Evolutionary conservation across 1,140 invertebrate genomes (phyloP), one percentile per base, ranked within the genome.

Genomic region (Tetramorium alpestre): DNA sequence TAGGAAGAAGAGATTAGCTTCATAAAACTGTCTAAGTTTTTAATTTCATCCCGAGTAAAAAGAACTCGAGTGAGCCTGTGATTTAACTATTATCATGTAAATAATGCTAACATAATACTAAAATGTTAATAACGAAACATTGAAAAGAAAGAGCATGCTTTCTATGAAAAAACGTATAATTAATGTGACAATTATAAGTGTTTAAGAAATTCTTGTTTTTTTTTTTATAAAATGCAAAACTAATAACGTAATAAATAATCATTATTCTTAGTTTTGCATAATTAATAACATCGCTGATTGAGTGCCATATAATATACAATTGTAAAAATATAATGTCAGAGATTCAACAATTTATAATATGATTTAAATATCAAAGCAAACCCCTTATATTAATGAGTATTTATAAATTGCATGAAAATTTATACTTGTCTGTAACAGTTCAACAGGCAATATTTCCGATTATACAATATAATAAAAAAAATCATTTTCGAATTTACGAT

Each of bases 321-420:
- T 85, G 8, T 49, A 47, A n/a, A 49, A 28, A 18, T 51, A 76
- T 25, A 16, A 33, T 28, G n/a, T 49, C n/a, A 67, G 10, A 76
- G 11, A 3, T 58, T 72, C n/a, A 80, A 80, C 78, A 78, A 89
- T 90, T 86, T 90, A 87, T 85, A 87, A 87, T 73, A 78, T 49
- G 22, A 22, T 54, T 67, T 44, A 75, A 38, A 38, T 16, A 54
- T 4, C 33, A 18, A 73, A 87, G 58, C 62, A 60, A 73, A 44
- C 56, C 56, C 28, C 3, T 41, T 47, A 49, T 33, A 76, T 81
- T 82, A 86, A 90, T 84, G 80, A 73, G 89, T 92, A 91, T 89
- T 81, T 86, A 91, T 92, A 93, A 93, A 93, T 94, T 93, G 84
- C 84, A 41, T n/a, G 44, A 60, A 49, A 91, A 93, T 94, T 94